Conservation (phyloP, 2,888 invertebrate genomes). For the Heliothis peltigera region DNA sequence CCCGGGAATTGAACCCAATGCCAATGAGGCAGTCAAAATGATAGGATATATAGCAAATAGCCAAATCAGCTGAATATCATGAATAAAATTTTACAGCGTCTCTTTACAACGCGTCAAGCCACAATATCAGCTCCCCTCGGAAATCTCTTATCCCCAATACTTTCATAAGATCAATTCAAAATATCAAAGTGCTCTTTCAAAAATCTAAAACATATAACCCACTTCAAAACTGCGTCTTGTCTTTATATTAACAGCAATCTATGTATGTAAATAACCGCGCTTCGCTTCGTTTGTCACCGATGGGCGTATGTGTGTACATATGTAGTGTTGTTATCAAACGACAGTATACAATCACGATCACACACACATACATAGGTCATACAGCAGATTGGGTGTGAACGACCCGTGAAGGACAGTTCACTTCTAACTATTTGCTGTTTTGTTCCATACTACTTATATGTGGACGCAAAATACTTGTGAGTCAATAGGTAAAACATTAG, state of each 20-base stretch:
- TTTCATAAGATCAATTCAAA: background rate
- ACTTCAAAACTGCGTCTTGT: background rate
- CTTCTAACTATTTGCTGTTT: constrained; percentile 41
- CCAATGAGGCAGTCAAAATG: too few relatives aligned
- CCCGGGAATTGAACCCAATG: too few relatives aligned
- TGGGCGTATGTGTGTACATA: background rate
- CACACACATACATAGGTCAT: constrained; percentile 26
- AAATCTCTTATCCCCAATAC: background rate
- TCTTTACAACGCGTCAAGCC: too few relatives aligned
- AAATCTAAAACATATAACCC: background rate
- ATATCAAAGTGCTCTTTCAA: background rate
- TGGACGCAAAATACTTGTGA: background rate
- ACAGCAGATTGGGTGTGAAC: constrained; percentile 46
- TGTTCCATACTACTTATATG: constrained; percentile 10
- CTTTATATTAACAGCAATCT: background rate
- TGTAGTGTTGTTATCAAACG: constrained; percentile 45
- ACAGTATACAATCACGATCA: constrained; percentile 34
- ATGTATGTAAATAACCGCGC: constrained; percentile 14
- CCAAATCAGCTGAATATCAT: background rate
- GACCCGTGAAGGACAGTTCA: constrained; percentile 60
- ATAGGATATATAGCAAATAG: background rate
- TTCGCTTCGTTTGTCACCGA: constrained; percentile 3
- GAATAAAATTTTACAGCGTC: too few relatives aligned
- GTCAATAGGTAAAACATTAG: background rate
- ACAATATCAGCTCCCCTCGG: too few relatives aligned